Base-by-base conservation (phyloP, 2,113 vertebrate species). In the Pluvialis apricaria region DNA sequence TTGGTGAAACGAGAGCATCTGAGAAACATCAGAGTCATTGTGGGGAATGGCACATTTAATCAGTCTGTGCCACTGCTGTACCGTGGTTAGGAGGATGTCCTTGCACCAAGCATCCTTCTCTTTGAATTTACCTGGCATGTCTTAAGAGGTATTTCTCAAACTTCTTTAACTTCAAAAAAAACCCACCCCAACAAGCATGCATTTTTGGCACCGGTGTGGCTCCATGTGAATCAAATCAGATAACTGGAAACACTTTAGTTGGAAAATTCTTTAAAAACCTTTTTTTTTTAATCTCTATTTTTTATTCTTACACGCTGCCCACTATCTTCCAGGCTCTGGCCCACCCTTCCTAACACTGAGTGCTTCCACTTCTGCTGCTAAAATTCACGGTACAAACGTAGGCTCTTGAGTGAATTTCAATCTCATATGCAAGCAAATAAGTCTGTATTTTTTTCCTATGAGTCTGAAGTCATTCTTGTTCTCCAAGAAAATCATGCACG, bases 391-490 rank as follows among this genome's bases (percentile, higher is more conserved):
- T 42, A 61, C 5, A 44, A 60, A 45, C 1, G 2, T 3, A 75
- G 47, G 45, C 88, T 82, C 81, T 83, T 78, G 82, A 94, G 80
- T 95, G 65, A 71, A 85, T 97, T 96, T 93, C 71, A 88, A 10
- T 86, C 91, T 94, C 14, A 2, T 87, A 20, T 72, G 72, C 57
- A 75, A 92, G 87, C 75, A 80, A 78, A 82, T 68, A 16, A 1
- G 61, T 36, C 51, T 77, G 60, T 75, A 24, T 96, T 95, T 22
- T 90, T 66, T 90, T 87, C 73, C 65, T 96, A 51, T 64, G 85
- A 88, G 79, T 95, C 96, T 96, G 82, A 94, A 98, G 88, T 97
- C 77, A 78, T 87, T 96, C 97, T 52, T 91, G 75, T 97, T 97
- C 91, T 90, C 76, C 21, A 88, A 97, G 86, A 96, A 97, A 97